These are phyloP conservation scores for Columba janthina DNA, from an alignment of 2,113 vertebrate species.

Conservation along the genomic window DNA sequence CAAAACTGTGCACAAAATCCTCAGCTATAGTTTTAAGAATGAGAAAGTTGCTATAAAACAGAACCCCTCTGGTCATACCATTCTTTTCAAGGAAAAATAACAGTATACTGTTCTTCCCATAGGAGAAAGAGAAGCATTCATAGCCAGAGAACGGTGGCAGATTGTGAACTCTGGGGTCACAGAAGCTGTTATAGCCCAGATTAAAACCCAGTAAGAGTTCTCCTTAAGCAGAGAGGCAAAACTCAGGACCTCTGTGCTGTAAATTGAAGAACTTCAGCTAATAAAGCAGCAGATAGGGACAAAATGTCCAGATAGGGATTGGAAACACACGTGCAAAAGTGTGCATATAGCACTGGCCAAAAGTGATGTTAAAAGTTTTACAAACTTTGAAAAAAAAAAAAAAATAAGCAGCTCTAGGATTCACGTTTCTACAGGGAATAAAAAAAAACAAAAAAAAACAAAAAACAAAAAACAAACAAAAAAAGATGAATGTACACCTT, in stretches of 20 bases:
- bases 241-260: neutral
- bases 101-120: neutral
- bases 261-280: neutral
- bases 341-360: neutral
- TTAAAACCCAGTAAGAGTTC: neutral
- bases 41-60: neutral
- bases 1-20: neutral
- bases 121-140: neutral
- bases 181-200: neutral
- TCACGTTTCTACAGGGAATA: neutral
- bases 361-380: neutral
- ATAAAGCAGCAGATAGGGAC: neutral
- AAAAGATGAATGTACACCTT: neutral
- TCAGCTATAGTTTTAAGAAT: neutral
- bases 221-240: neutral
- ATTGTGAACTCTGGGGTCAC: neutral
- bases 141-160: neutral
- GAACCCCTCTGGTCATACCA: neutral
- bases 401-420: neutral
- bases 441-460: neutral
- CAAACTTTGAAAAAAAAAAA: neutral
- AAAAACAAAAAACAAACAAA: neutral
- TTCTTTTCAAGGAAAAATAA: neutral
- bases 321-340: neutral
- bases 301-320: neutral